Conservation (phyloP, 2,888 invertebrate genomes). For the Leucoptera coffeella region DNA sequence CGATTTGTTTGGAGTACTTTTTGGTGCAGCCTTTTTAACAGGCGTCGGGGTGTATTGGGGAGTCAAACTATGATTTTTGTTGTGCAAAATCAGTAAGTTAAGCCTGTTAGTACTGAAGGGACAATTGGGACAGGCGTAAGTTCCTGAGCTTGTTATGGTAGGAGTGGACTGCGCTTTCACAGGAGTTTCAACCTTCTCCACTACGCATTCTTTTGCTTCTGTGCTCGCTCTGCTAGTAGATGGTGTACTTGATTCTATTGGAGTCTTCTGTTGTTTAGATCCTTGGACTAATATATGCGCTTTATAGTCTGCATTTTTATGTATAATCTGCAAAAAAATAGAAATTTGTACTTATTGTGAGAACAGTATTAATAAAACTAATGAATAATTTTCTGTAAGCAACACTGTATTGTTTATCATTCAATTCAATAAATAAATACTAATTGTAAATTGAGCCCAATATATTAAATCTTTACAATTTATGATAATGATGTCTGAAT, state of each 20-base stretch:
- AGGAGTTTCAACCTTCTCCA: slow-evolving; percentile 9
- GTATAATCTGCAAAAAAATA: too few relatives aligned
- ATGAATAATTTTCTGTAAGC: too few relatives aligned
- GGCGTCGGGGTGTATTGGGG: slow-evolving; percentile 38
- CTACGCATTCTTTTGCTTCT: slow-evolving; percentile 10
- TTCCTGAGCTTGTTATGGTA: slow-evolving; percentile 21
- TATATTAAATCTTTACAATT: too few relatives aligned
- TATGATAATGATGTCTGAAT: too few relatives aligned
- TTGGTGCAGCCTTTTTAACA: slow-evolving; percentile 18
- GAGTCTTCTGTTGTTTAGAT: slow-evolving; percentile 23
- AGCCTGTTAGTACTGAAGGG: slow-evolving; percentile 61
- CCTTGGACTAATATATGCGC: slow-evolving; percentile 59
- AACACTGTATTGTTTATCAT: too few relatives aligned
- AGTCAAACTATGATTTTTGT: slow-evolving; percentile 60
- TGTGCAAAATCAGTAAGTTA: slow-evolving; percentile 69
- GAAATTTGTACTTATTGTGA: too few relatives aligned
- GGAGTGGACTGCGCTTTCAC: slow-evolving; percentile 12
- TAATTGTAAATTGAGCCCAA: too few relatives aligned
- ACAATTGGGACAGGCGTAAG: slow-evolving; percentile 59
- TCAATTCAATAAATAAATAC: too few relatives aligned
- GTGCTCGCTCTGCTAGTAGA: slow-evolving; percentile 19
- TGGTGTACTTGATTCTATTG: slow-evolving; percentile 11
- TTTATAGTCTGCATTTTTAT: slow-evolving; percentile 54
- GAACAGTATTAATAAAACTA: too few relatives aligned
- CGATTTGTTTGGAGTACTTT: slow-evolving; percentile 16